Conservation (phyloP, 2,888 invertebrate genomes). For the Dilophus febrilis region DNA sequence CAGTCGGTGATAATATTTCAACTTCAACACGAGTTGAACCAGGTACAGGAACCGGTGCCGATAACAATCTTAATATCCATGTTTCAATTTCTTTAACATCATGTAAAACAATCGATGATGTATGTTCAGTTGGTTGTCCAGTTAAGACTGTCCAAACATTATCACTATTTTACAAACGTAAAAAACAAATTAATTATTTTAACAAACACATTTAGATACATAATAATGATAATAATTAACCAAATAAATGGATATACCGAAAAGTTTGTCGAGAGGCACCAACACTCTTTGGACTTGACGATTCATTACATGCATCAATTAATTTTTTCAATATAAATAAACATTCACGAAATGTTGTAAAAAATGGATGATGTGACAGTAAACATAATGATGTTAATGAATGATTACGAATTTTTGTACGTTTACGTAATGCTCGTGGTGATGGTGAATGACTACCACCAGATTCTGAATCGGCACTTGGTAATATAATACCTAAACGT, state of each 20-base stretch:
- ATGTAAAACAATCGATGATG: conserved; percentile 78
- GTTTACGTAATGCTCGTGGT: conserved; percentile 60
- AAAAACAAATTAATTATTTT: neutral
- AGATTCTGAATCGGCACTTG: conserved; percentile 66
- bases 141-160: conserved; percentile 93
- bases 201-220: neutral
- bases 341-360: conserved; percentile 95
- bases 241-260: too few relatives aligned
- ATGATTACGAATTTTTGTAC: conserved; percentile 76
- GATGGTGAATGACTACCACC: conserved; percentile 78
- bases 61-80: conserved; percentile 90
- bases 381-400: conserved; percentile 94
- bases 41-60: conserved; percentile 95
- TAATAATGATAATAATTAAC: too few relatives aligned
- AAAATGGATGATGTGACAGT: conserved; percentile 97
- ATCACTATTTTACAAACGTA: conserved; percentile 42
- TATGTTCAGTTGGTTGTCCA: conserved; percentile 60
- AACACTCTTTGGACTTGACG: conserved; percentile 71
- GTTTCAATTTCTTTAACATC: conserved; percentile 97
- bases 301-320: conserved; percentile 95
- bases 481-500: conserved; percentile 44
- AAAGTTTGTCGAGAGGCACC: conserved; percentile 62
- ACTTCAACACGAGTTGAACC: conserved; percentile 73
- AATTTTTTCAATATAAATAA: conserved; percentile 87
- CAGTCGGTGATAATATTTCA: conserved; percentile 72